Conservation (phyloP, 2,797 vertebrate species). For the Prunella strophiata region DNA sequence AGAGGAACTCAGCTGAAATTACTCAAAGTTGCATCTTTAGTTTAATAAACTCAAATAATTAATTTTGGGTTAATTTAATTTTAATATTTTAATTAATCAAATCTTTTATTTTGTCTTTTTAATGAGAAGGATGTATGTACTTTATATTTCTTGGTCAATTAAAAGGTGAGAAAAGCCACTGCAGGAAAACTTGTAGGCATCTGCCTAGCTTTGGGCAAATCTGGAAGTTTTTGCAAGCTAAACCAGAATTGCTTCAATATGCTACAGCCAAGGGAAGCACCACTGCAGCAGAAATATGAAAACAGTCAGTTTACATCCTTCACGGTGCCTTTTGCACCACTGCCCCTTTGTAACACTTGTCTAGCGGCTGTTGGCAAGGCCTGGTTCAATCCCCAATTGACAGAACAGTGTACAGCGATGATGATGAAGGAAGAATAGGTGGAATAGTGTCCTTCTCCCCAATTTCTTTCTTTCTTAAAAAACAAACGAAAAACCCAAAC, state of each 20-base stretch:
- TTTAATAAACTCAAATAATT: background rate
- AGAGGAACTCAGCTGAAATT: background rate
- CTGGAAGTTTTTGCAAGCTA: background rate
- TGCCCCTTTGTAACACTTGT: background rate
- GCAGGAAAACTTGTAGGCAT: background rate
- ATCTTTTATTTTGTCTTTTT: background rate
- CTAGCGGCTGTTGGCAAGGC: background rate
- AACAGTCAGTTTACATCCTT: background rate
- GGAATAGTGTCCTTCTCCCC: constrained; percentile 24
- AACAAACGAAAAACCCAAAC: background rate
- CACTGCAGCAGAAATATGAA: background rate
- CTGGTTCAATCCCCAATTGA: background rate
- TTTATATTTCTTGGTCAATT: background rate
- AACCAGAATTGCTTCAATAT: background rate
- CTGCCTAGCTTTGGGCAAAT: background rate
- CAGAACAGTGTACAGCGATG: background rate
- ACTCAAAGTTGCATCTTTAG: background rate
- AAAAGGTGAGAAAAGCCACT: background rate
- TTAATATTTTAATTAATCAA: background rate
- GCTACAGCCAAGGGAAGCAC: background rate
- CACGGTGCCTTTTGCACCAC: background rate
- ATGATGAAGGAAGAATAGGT: background rate
- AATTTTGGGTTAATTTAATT: background rate
- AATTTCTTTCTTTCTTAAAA: background rate
- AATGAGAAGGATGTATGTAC: background rate